phyloP scores from a whole-genome alignment of 2,888 invertebrate species.

The Drosophila affinis region DNA sequence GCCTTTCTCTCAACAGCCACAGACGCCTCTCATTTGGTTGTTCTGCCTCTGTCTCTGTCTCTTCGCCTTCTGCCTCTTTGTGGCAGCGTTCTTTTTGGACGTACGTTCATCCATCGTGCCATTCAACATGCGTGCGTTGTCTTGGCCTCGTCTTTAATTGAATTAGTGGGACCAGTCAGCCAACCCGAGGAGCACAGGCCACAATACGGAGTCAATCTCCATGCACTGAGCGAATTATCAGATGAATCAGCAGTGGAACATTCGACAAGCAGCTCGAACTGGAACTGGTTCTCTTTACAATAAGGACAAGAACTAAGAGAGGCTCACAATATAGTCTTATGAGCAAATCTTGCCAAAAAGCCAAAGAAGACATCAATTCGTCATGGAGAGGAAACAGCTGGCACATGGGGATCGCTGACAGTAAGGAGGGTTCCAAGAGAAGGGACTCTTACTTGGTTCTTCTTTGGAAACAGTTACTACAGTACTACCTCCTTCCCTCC shows the following conservation, averaged over 20 bases:
- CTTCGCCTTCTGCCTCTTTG: not conserved
- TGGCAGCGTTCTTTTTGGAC: not conserved
- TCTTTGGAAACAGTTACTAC: too few species aligned
- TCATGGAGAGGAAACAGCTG: too few species aligned
- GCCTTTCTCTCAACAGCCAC: constrained; percentile 41
- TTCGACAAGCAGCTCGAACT: too few species aligned
- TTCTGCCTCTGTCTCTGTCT: not conserved
- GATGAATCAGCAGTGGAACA: not conserved
- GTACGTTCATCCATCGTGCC: constrained; percentile 48
- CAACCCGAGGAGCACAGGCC: constrained; percentile 21
- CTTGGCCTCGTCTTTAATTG: constrained; percentile 66
- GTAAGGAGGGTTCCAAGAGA: too few species aligned
- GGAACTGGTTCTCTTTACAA: too few species aligned
- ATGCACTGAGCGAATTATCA: not conserved
- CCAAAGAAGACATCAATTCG: too few species aligned
- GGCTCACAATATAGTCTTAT: too few species aligned
- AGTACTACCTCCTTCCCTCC: too few species aligned
- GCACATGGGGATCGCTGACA: too few species aligned
- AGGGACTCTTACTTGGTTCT: too few species aligned
- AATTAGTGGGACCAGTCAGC: constrained; percentile 62
- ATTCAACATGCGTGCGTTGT: constrained; percentile 38
- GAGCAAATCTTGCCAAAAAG: too few species aligned
- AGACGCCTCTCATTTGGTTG: constrained; percentile 1
- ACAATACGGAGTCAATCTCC: not conserved
- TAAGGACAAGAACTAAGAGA: too few species aligned